These are phyloP conservation scores for Strigops habroptila DNA, from an alignment of 2,113 vertebrate genomes.

Conservation along the genomic window DNA sequence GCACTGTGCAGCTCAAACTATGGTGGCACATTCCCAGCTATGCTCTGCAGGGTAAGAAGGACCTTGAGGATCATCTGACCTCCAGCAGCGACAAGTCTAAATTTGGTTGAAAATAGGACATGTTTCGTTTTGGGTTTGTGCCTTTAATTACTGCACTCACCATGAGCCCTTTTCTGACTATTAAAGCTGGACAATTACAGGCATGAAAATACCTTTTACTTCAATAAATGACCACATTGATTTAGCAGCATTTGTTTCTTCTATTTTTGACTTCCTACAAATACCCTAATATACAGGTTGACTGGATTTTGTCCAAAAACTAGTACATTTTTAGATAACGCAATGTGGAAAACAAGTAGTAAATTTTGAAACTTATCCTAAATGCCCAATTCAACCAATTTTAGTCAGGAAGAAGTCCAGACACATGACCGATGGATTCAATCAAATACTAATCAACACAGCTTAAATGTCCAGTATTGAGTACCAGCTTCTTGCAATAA, in stretches of 20 bases:
- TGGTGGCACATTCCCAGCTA: not conserved
- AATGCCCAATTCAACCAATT: not conserved
- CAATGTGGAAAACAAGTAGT: not conserved
- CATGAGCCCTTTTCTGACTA: not conserved
- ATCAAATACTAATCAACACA: conserved; percentile 18
- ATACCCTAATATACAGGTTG: not conserved
- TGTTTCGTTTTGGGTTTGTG: not conserved
- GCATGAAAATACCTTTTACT: not conserved
- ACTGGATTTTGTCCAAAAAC: not conserved
- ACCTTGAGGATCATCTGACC: not conserved
- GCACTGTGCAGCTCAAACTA: not conserved
- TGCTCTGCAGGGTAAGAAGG: not conserved
- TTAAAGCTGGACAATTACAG: not conserved
- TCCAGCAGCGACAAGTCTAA: not conserved
- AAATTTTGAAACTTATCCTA: not conserved
- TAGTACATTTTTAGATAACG: not conserved
- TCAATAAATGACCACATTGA: not conserved
- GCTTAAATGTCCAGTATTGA: not conserved
- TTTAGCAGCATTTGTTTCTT: not conserved
- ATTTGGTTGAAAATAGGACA: not conserved
- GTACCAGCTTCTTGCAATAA: conserved; percentile 14
- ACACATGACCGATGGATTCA: conserved; percentile 5
- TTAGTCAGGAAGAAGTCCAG: not conserved
- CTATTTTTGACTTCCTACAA: not conserved
- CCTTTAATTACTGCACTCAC: not conserved